These are phyloP conservation scores for Tenebrosternarchus preto DNA, from an alignment of 2,113 vertebrate genomes.

Conservation along the genomic window DNA sequence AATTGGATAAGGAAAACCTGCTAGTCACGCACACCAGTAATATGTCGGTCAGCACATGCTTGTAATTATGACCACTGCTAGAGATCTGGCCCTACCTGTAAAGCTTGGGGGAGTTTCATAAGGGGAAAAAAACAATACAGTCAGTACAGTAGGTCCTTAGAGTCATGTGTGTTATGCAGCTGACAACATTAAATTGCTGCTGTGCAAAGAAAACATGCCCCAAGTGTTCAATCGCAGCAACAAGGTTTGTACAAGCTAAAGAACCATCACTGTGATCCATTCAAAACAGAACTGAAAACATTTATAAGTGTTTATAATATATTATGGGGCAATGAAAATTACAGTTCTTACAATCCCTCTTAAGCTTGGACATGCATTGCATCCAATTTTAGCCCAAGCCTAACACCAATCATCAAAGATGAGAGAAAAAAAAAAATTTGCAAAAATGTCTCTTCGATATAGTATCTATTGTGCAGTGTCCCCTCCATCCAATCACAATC, in stretches of 20 bases:
- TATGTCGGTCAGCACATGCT: background rate
- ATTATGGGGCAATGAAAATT: background rate
- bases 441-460: background rate
- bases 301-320: background rate
- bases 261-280: background rate
- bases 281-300: background rate
- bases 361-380: no score
- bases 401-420: background rate
- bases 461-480: background rate
- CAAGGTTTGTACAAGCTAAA: background rate
- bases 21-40: background rate
- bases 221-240: background rate
- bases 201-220: conserved; percentile 5
- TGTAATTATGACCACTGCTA: background rate
- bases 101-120: background rate
- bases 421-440: background rate
- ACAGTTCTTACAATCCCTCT: background rate
- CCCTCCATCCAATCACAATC: conserved; percentile 36
- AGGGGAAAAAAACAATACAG: background rate
- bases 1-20: background rate
- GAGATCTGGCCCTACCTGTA: no score
- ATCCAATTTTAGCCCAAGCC: background rate
- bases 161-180: background rate
- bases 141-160: background rate
- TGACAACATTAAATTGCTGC: background rate